Evolutionary conservation across 2,888 invertebrate genomes (phyloP), one percentile per base, ranked within the genome.

Genomic region (Drosophila parthenogenetica): DNA sequence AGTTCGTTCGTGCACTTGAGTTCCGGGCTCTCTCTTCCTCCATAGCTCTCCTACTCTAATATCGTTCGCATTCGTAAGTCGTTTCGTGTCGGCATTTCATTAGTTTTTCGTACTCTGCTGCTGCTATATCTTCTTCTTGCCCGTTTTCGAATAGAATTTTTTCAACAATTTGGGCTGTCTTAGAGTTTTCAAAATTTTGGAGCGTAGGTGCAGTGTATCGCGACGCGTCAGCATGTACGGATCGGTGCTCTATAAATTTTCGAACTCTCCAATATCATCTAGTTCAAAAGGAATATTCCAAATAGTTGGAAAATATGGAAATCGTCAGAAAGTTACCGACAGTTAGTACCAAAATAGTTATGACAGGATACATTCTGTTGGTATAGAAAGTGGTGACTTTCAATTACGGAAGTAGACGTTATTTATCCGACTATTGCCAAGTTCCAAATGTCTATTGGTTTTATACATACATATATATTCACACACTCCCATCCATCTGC

Each of bases 171-270:
- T 75, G 64, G 72, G 76, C 58, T 59, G 88, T 83, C 85, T 84
- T 74, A 79, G 84, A 79, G 87, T 76, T 87, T 87, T 89, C 70
- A 59, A 85, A 90, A 90, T 89, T 90, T 89, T 90, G 90, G 91
- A 91, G 91, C 91, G 92, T 92, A 92, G 91, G 91, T 92, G 92
- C 92, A 92, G 92, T 92, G 89, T 88, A 90, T 90, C 91, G 91
- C 90, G 90, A 74, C 89, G 91, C 91, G 91, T 85, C 81, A 84
- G 65, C 82, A 73, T 84, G 87, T 73, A 68, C 89, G 71, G 79
- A 80, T 77, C 81, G 73, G 69, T 70, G 48, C 74, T 67, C 63
- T 64, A 85, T 66, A 77, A 72, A 49, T 60, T 69, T 48, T 49
- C 40, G 43, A 46, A 14, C 57, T 42, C 55, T 22, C 37, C 32